phyloP scores from a whole-genome alignment of 2,113 vertebrate genomes.

The Thinocorus orbignyianus region DNA sequence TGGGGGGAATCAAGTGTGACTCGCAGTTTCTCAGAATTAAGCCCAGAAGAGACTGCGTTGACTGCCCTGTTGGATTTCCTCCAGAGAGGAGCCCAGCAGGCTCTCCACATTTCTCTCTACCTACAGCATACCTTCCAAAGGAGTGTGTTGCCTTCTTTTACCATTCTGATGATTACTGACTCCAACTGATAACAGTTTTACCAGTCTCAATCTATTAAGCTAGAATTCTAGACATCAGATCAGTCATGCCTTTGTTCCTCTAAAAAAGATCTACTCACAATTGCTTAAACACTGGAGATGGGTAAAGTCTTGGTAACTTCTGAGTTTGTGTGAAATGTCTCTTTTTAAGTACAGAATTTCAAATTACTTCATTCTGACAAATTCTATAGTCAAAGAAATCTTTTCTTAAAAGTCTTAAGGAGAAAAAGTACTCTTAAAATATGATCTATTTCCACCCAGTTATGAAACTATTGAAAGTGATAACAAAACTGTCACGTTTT shows the following conservation, averaged over 20 bases:
- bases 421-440: not conserved
- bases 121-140: not conserved
- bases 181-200: not conserved
- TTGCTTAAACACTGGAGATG: not conserved
- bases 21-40: slow-evolving; percentile 59
- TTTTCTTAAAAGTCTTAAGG: not conserved
- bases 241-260: not conserved
- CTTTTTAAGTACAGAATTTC: not conserved
- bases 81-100: not conserved
- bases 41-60: slow-evolving; percentile 46
- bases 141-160: not conserved
- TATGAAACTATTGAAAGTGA: not conserved
- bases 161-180: not conserved
- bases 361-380: not conserved
- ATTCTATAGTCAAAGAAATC: not conserved
- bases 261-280: not conserved
- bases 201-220: not conserved
- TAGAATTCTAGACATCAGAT: not conserved
- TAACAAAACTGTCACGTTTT: not conserved
- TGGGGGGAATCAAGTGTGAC: slow-evolving; percentile 57
- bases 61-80: slow-evolving; percentile 38
- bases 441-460: not conserved
- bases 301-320: not conserved
- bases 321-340: not conserved
- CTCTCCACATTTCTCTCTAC: not conserved